These are phyloP conservation scores for Drosophila percnosoma DNA, from an alignment of 2,888 invertebrate genomes.

Conservation along the genomic window DNA sequence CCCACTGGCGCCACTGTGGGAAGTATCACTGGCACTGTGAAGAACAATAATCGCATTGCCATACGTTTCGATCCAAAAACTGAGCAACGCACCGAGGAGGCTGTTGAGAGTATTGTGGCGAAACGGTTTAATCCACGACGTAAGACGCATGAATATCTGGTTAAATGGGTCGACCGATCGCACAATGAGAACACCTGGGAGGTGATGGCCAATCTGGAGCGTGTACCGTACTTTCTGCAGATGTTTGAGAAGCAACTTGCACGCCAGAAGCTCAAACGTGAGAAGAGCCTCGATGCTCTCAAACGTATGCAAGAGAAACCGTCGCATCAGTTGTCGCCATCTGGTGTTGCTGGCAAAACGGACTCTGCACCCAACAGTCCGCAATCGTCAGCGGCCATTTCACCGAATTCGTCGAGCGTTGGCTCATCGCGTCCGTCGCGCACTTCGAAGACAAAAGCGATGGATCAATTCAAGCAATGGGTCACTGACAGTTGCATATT, in stretches of 20 bases:
- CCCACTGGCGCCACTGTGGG: slow-evolving; percentile 29
- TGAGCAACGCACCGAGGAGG: slow-evolving; percentile 87
- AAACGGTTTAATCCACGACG: slow-evolving; percentile 92
- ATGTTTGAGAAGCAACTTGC: slow-evolving; percentile 93
- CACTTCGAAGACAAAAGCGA: slow-evolving; percentile 90
- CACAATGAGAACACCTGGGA: slow-evolving; percentile 95
- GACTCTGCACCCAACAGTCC: slow-evolving; percentile 62
- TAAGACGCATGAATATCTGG: slow-evolving; percentile 92
- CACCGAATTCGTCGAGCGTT: slow-evolving; percentile 71
- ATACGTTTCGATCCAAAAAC: slow-evolving; percentile 69
- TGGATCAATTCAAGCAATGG: slow-evolving; percentile 94
- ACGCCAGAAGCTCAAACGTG: slow-evolving; percentile 90
- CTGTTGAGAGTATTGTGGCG: slow-evolving; percentile 93
- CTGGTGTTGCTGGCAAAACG: slow-evolving; percentile 21
- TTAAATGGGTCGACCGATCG: slow-evolving; percentile 93
- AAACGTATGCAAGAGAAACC: slow-evolving; percentile 49
- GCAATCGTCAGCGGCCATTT: slow-evolving; percentile 72
- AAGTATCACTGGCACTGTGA: slow-evolving; percentile 26
- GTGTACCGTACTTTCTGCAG: slow-evolving; percentile 91
- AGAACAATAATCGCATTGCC: slow-evolving; percentile 81
- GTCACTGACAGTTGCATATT: slow-evolving; percentile 84
- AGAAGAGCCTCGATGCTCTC: slow-evolving; percentile 68
- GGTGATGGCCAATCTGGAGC: slow-evolving; percentile 90
- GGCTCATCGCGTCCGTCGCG: slow-evolving; percentile 82
- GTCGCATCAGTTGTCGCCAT: slow-evolving; percentile 12